Evolutionary conservation across 2,797 vertebrate genomes (phyloP).

Genomic region (Siniperca undulata): DNA sequence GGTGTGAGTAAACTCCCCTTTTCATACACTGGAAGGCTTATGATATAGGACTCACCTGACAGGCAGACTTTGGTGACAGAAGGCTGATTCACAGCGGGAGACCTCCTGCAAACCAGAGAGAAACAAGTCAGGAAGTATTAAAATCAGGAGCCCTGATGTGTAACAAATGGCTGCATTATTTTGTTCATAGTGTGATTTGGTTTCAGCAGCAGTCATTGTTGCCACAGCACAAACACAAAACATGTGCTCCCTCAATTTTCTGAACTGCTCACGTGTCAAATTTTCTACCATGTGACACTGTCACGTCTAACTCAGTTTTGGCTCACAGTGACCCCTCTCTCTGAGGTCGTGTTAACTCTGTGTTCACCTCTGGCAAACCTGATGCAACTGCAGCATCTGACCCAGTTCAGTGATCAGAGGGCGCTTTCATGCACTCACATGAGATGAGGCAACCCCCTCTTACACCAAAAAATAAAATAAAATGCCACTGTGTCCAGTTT

Average conservation of each 20-base stretch:
- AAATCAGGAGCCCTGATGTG: conserved; percentile 8
- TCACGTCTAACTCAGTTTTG: neutral
- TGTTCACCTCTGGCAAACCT: conserved; percentile 23
- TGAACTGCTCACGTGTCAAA: conserved; percentile 29
- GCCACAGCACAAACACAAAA: conserved; percentile 41
- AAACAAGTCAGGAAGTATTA: conserved; percentile 23
- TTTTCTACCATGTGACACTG: conserved; percentile 3
- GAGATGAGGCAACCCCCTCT: neutral
- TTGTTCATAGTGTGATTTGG: conserved; percentile 1
- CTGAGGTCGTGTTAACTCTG: conserved; percentile 28
- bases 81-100: conserved; percentile 91
- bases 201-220: conserved; percentile 33
- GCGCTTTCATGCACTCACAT: conserved; percentile 4
- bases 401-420: conserved; percentile 23
- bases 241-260: conserved; percentile 38
- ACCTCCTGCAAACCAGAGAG: conserved; percentile 87
- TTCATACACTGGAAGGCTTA: neutral
- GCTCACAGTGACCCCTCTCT: conserved; percentile 44
- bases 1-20: neutral
- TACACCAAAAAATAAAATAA: neutral
- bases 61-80: conserved; percentile 89
- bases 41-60: conserved; percentile 87
- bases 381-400: conserved; percentile 38
- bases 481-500: neutral
- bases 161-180: conserved; percentile 18